A percentile compares a stretch with the other conserved stretches of the same genome.
These are phyloP conservation scores for Platycheirus albimanus DNA, from an alignment of 2,888 invertebrate species.

Conservation along the genomic window DNA sequence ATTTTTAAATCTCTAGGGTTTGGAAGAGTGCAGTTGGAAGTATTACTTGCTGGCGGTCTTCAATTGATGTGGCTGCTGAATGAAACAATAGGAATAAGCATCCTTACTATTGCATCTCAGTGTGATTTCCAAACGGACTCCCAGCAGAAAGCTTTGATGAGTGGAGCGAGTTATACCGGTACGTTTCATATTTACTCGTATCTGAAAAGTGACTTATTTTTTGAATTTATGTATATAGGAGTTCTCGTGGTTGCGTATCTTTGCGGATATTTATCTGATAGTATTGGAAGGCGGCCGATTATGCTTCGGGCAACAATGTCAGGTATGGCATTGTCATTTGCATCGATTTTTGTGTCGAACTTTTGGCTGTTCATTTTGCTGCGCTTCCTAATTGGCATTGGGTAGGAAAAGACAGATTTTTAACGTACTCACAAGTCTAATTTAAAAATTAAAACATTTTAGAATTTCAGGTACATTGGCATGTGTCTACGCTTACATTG, in stretches of 20 bases:
- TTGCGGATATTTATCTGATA: slow-evolving; percentile 85
- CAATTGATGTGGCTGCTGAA: not conserved
- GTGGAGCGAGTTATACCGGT: slow-evolving; percentile 87
- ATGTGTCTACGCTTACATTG: slow-evolving; percentile 82
- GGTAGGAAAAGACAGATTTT: slow-evolving; percentile 80
- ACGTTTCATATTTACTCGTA: slow-evolving; percentile 31
- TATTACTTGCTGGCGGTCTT: slow-evolving; percentile 85
- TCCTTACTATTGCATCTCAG: slow-evolving; percentile 84
- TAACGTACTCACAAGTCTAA: too few relatives aligned
- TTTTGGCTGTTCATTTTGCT: slow-evolving; percentile 84
- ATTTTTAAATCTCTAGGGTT: slow-evolving; percentile 83
- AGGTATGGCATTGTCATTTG: slow-evolving; percentile 81
- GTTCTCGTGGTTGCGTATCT: slow-evolving; percentile 85
- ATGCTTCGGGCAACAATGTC: slow-evolving; percentile 83
- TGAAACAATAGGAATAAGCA: not conserved
- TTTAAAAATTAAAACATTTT: slow-evolving; percentile 9
- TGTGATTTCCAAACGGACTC: slow-evolving; percentile 86
- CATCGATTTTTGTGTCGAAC: slow-evolving; percentile 83
- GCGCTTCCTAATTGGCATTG: slow-evolving; percentile 84
- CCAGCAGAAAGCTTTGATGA: slow-evolving; percentile 85
- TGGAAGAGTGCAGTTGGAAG: slow-evolving; percentile 85
- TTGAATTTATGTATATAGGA: slow-evolving; percentile 77
- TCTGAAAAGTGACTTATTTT: too few relatives aligned
- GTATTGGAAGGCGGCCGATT: slow-evolving; percentile 83
- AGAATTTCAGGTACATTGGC: slow-evolving; percentile 82